phyloP scores from a whole-genome alignment of 2,113 vertebrate genomes.

The Hyperopisus bebe region DNA sequence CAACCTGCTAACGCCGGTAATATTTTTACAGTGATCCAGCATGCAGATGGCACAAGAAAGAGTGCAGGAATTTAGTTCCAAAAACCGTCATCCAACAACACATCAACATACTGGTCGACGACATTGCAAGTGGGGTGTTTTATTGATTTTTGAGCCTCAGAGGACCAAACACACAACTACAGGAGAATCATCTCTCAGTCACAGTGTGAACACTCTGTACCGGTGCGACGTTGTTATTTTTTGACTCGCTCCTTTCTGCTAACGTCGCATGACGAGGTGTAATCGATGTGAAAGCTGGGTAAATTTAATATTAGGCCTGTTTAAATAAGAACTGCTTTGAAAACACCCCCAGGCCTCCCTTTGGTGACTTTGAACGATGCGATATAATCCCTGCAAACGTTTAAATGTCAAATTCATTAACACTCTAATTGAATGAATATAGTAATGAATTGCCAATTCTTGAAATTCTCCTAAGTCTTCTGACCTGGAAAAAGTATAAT shows the following conservation, averaged over 20 bases:
- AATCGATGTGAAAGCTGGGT: neutral
- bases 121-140: neutral
- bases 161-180: neutral
- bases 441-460: neutral
- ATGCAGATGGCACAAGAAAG: neutral
- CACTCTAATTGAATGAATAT: neutral
- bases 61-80: neutral
- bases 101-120: neutral
- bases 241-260: neutral
- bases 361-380: neutral
- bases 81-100: neutral
- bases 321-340: neutral
- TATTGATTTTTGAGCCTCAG: neutral
- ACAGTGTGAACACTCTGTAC: neutral
- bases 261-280: neutral
- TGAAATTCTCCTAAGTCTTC: neutral
- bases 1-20: neutral
- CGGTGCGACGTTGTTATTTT: neutral
- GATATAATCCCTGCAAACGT: neutral
- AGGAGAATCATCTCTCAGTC: neutral
- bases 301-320: neutral
- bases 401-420: slow-evolving; percentile 3
- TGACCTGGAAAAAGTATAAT: neutral
- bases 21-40: neutral
- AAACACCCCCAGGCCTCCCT: neutral